Percentiles rank a stretch among this genome's conserved stretches.
Evolutionary conservation across 2,888 invertebrate species (phyloP).

Genomic region (Schizotus pectinicornis): DNA sequence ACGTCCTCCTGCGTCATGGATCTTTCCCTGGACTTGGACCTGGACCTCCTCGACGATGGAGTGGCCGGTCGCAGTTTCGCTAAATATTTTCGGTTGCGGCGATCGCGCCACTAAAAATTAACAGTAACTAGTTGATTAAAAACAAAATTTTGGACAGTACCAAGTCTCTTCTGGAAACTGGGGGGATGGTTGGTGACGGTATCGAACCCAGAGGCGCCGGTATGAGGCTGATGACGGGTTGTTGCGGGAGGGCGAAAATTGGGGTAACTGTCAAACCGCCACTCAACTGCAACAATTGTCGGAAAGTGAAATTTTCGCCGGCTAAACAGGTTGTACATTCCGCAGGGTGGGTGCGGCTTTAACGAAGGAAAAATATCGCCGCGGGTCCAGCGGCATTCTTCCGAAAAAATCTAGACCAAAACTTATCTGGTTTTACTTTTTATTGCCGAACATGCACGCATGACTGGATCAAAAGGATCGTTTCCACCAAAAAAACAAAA

Average conservation of each 20-base stretch:
- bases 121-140: background rate
- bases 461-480: no score
- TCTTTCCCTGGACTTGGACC: slow-evolving; percentile 41
- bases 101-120: slow-evolving; percentile 3
- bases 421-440: no score
- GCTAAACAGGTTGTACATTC: no score
- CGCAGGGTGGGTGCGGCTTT: no score
- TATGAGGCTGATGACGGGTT: slow-evolving; percentile 45
- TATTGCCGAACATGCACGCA: no score
- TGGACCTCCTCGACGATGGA: slow-evolving; percentile 38
- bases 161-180: slow-evolving; percentile 33
- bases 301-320: background rate
- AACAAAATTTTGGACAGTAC: no score
- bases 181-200: slow-evolving; percentile 52
- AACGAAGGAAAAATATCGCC: no score
- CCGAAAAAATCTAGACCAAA: no score
- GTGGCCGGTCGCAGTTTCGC: slow-evolving; percentile 22
- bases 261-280: slow-evolving; percentile 46
- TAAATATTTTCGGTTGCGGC: background rate
- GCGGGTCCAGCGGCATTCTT: no score
- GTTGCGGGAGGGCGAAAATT: slow-evolving; percentile 48
- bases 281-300: slow-evolving; percentile 42
- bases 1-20: slow-evolving; percentile 62
- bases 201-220: slow-evolving; percentile 54
- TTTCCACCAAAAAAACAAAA: no score